Evolutionary conservation across 2,888 invertebrate species (phyloP), one percentile per base, ranked within the genome.

Genomic region (Baronia brevicornis): DNA sequence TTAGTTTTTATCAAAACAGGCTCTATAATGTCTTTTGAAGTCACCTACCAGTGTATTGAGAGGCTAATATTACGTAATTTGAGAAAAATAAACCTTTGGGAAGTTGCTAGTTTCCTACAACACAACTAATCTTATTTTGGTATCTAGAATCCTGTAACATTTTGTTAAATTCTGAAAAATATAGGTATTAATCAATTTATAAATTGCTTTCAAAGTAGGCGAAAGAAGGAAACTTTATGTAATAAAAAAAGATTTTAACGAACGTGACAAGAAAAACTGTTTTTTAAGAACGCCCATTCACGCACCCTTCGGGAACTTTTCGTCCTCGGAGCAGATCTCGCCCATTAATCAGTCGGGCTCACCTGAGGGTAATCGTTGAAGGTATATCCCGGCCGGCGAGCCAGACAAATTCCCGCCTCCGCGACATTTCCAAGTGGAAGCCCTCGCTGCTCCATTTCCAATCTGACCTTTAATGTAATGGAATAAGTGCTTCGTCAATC

Each of bases 301-400:
- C 36, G 33, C 26, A 27, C 23, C 18, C 11, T 22, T 32, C 19
- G 18, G 33, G 33, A 38, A 30, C 33, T 36, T 41, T 36, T 32
- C 28, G 33, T 33, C 33, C 9, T 23, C 8, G 13, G 13, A n/a
- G 31, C 12, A 38, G 38, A 30, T 36, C 36, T 30, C 28, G 28
- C 17, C 33, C 38, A 41, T 41, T 41, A 38, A 38, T 41, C 41
- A 41, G 41, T 21, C 36, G 13, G 38, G 30, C 38, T 36, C 38
- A 41, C 38, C 38, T 38, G 36, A 28, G 33, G 28, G 38, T 38
- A 38, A 41, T 41, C 36, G 36, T 36, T 24, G 18, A 26, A 4
- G 26, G 28, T 30, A 30, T 36, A 13, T 24, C 8, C 19, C 17
- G 8, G n/a, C n/a, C n/a, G n/a, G n/a, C n/a, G n/a, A n/a, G n/a